A percentile compares a stretch with the other conserved stretches of the same genome.
phyloP scores from a whole-genome alignment of 2,797 vertebrate genomes.

The Arremon brunneinucha region DNA sequence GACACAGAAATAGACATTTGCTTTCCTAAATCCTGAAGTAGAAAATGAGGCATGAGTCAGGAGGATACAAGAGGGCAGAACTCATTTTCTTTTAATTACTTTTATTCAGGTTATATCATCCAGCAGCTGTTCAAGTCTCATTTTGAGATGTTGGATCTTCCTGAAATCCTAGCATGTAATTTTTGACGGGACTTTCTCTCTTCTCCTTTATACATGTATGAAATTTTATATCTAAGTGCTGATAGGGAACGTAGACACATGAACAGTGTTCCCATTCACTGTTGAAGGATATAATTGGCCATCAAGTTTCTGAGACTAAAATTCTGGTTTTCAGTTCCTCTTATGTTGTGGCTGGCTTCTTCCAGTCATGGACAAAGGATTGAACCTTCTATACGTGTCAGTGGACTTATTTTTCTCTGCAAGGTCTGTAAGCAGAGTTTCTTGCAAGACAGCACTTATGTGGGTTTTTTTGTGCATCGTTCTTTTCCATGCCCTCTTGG shows the following conservation, averaged over 20 bases:
- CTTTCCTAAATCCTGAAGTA: slow-evolving; percentile 57
- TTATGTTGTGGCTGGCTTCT: background rate
- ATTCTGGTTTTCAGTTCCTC: background rate
- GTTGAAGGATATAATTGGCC: background rate
- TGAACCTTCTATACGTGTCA: background rate
- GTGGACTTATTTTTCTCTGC: background rate
- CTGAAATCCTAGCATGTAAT: slow-evolving; percentile 26
- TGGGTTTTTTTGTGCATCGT: background rate
- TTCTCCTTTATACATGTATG: background rate
- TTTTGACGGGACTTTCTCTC: slow-evolving; percentile 21
- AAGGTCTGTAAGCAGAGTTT: background rate
- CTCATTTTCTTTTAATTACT: slow-evolving; percentile 67
- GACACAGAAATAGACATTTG: slow-evolving; percentile 64
- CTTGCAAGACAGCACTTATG: background rate
- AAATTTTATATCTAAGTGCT: background rate
- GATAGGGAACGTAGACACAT: background rate
- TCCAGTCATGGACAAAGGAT: background rate
- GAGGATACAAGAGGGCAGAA: slow-evolving; percentile 58
- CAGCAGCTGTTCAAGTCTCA: slow-evolving; percentile 52
- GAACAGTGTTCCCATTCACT: background rate
- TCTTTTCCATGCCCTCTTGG: background rate
- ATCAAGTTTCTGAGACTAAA: background rate
- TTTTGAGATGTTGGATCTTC: slow-evolving; percentile 1
- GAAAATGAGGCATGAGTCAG: slow-evolving; percentile 63
- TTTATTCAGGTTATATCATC: slow-evolving; percentile 60